Base-by-base conservation (phyloP, 2,113 vertebrate genomes). In the Turdus rufiventris region DNA sequence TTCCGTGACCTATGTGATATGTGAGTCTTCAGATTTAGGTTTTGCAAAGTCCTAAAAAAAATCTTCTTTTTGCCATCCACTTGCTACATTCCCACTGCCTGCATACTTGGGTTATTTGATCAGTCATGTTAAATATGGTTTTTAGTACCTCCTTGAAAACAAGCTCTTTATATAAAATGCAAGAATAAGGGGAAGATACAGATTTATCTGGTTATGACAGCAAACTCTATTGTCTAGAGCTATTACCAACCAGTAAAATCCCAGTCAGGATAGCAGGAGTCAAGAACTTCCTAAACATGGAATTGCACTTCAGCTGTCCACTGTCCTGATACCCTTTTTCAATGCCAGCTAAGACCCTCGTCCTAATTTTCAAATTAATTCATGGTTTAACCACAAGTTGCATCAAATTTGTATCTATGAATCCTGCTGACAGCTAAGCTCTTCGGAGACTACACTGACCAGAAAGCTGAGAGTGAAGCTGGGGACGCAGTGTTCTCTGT, bases 1-100 rank as follows among this genome's bases (percentile, higher is more conserved):
- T 93, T 92, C 60, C 53, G 88, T 74, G 88, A 92, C 96, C 79
- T 94, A 31, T 63, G 79, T 89, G 88, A 84, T 51, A 80, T 21
- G 57, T 60, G 60, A 86, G 62, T 72, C 73, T 86, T 91, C 45
- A 75, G 68, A 89, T 81, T 87, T 86, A 21, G 61, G 34, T n/a
- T 93, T 89, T 74, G 40, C 14, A 40, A 88, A 90, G 77, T 89
- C 83, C 83, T 87, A 91, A 95, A 96, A 94, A 91, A 72, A 91
- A 67, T 65, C 43, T 36, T 50, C 15, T 66, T 89, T 91, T 60
- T 92, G 33, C 65, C 40, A 40, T 74, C 63, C 76, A 74, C 79
- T 73, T 48, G 72, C 54, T 93, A 70, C 4, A 0, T 26, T 79
- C 42, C 66, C 66, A 61, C 42, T 76, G 78, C 62, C 71, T 76